Evolutionary conservation across 2,113 vertebrate genomes (phyloP).

Genomic region (Aphelocoma coerulescens): DNA sequence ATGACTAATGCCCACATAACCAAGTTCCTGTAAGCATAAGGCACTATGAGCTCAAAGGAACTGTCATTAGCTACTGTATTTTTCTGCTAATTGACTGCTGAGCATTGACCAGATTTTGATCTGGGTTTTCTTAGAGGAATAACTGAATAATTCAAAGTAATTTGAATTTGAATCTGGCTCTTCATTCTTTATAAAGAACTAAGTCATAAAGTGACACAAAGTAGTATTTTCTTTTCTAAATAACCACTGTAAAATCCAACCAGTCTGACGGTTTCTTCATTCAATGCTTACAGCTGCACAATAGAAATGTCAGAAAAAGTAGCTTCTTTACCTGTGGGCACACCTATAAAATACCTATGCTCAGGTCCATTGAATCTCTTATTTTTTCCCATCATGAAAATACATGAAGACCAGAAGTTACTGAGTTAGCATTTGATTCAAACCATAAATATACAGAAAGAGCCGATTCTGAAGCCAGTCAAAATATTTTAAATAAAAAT

Average conservation of each 20-base stretch:
- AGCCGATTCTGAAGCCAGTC: not conserved
- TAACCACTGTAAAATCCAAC: not conserved
- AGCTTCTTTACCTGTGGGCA: not conserved
- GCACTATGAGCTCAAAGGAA: not conserved
- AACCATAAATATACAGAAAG: not conserved
- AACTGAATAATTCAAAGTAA: conserved; percentile 1
- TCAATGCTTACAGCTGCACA: not conserved
- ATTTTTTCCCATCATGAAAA: not conserved
- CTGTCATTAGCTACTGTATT: not conserved
- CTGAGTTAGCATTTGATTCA: not conserved
- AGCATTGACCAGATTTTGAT: conserved; percentile 5
- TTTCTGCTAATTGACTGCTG: conserved; percentile 7
- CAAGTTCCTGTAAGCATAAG: conserved; percentile 7
- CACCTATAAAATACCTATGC: not conserved
- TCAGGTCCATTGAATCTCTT: not conserved
- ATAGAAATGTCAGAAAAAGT: not conserved
- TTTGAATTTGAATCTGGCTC: not conserved
- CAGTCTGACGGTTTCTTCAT: not conserved
- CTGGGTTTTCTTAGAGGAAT: not conserved
- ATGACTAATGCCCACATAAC: not conserved
- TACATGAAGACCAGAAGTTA: not conserved
- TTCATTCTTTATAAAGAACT: not conserved
- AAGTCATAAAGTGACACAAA: not conserved
- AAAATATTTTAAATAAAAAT: not conserved
- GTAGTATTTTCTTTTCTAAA: not conserved